Conservation (phyloP, 2,113 vertebrate genomes). For the Brachyistius frenatus region DNA sequence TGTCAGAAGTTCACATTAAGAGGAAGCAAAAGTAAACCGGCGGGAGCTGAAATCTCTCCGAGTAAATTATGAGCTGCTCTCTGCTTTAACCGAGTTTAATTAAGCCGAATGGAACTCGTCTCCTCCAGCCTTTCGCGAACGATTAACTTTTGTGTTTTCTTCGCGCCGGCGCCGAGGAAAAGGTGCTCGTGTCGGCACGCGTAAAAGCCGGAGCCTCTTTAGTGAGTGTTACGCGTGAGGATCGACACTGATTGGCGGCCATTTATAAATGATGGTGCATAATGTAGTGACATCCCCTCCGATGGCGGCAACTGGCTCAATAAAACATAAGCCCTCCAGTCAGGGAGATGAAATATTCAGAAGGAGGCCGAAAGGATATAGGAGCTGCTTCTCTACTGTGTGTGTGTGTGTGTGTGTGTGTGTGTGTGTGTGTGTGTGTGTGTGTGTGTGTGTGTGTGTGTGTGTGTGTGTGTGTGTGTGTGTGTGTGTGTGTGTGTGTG, state of each 20-base stretch:
- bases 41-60: slow-evolving; percentile 22
- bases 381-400: slow-evolving; percentile 37
- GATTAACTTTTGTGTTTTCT: not conserved
- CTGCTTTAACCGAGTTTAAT: slow-evolving; percentile 2
- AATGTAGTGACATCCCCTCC: slow-evolving; percentile 75
- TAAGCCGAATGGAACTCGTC: slow-evolving; percentile 15
- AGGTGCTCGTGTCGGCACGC: not conserved
- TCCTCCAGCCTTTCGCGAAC: not conserved
- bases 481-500: slow-evolving; percentile 9
- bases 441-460: slow-evolving; percentile 40
- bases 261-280: slow-evolving; percentile 81
- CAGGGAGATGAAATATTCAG: slow-evolving; percentile 75
- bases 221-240: slow-evolving; percentile 45
- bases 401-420: not conserved
- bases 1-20: slow-evolving; percentile 56
- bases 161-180: too few relatives aligned
- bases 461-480: not conserved
- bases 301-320: slow-evolving; percentile 66
- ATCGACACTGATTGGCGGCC: slow-evolving; percentile 71
- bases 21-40: slow-evolving; percentile 49
- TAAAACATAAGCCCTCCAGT: slow-evolving; percentile 79
- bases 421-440: slow-evolving; percentile 36
- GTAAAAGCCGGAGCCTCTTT: slow-evolving; percentile 39
- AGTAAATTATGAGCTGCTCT: slow-evolving; percentile 33
- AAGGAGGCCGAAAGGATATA: slow-evolving; percentile 59